Evolutionary conservation across 2,888 invertebrate species (phyloP), one percentile per base, ranked within the genome.

Genomic region (Cephus pulcher): DNA sequence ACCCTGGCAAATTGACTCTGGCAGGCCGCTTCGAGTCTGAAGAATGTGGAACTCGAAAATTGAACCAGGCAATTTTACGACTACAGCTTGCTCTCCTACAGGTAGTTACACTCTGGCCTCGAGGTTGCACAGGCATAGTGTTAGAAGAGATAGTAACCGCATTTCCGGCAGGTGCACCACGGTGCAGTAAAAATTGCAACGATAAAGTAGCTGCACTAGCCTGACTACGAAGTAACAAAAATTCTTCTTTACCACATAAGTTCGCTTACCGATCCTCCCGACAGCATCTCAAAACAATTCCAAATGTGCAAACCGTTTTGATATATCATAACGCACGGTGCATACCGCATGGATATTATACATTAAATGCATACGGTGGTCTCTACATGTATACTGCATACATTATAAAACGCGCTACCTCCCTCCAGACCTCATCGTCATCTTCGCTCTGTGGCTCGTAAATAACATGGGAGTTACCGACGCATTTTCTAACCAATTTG

Each of bases 401-500:
- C 33, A 32, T 71, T 71, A 71, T 71, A 71, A 71, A 15, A 33
- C 12, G 33, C 30, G 70, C 30, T 30, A 70, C 30, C 78, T 76
- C 75, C 77, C 79, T 75, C 74, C 79, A 78, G 35, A 73, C 74
- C 78, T 73, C 37, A 78, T 79, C 80, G 75, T 79, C 80, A 81
- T 76, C 77, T 76, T 75, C 75, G 33, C 23, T 71, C 69, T 35
- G 33, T 34, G 73, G 75, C 77, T 82, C 83, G 84, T 85, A 87
- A 84, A 85, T 84, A 80, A 81, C 77, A 74, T 76, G 78, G 78
- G 84, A 86, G 88, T 81, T 88, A 86, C 84, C 83, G 79, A 80
- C 81, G 79, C 73, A 78, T 78, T 84, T 87, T 86, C 83, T 83
- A 83, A 85, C 85, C 84, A 84, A 86, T 86, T 87, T 87, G 75